Evolutionary conservation across 2,888 invertebrate genomes (phyloP).

Genomic region (Myopa tessellatipennis): DNA sequence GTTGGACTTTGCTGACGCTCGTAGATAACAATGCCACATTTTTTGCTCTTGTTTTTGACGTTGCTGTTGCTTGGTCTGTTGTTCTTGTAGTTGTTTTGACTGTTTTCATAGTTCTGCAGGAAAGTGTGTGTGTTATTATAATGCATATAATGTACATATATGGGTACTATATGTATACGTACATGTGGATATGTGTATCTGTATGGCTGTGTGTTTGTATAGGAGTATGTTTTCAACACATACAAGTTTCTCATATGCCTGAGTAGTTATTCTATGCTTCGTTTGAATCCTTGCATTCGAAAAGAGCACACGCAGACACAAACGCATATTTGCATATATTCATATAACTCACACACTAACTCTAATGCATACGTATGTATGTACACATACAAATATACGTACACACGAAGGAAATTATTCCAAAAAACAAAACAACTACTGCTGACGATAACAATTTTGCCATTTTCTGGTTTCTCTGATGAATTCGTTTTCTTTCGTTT

Average conservation of each 20-base stretch:
- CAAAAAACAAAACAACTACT: constrained; percentile 26
- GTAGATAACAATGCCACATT: constrained; percentile 35
- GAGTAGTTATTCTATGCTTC: constrained; percentile 22
- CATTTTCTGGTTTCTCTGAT: constrained; percentile 35
- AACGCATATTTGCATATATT: not conserved
- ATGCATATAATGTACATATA: not conserved
- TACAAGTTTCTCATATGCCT: constrained; percentile 18
- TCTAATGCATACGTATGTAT: not conserved
- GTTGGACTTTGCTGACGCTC: constrained; percentile 33
- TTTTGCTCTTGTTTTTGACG: constrained; percentile 26
- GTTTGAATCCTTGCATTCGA: constrained; percentile 1
- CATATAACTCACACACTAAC: not conserved
- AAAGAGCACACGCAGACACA: not conserved
- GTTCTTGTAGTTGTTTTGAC: not conserved
- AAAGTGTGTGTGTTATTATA: constrained; percentile 21
- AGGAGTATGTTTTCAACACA: constrained; percentile 1
- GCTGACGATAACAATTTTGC: constrained; percentile 35
- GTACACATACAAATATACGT: not conserved
- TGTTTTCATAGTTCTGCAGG: constrained; percentile 31
- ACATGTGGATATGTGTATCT: constrained; percentile 7
- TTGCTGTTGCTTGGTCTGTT: constrained; percentile 23
- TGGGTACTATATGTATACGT: constrained; percentile 1
- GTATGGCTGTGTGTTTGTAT: not conserved
- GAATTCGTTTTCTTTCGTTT: constrained; percentile 28
- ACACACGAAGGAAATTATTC: not conserved